Conservation (phyloP, 2,888 invertebrate genomes). For the Calameuta filiformis region DNA sequence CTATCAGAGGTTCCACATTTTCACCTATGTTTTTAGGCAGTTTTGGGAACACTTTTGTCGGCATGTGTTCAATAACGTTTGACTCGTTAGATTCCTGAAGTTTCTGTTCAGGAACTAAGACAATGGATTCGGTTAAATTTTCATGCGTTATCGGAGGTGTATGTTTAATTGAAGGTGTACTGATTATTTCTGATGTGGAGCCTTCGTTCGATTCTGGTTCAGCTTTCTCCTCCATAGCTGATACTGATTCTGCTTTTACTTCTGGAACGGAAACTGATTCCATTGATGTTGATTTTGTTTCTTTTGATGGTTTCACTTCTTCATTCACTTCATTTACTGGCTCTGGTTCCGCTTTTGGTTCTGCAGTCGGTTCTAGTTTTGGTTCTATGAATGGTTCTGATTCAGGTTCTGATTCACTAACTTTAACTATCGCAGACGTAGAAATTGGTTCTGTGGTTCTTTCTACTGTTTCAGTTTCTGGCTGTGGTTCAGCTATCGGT, state of each 20-base stretch:
- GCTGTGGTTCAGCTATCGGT: constrained; percentile 20
- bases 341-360: constrained; percentile 14
- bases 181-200: neutral
- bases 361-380: constrained; percentile 10
- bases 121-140: constrained; percentile 3
- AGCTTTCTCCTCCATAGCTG: constrained; percentile 4
- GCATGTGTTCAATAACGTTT: constrained; percentile 42
- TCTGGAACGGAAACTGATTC: constrained; percentile 29
- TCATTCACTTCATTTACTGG: neutral
- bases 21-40: constrained; percentile 49
- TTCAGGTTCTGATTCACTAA: neutral
- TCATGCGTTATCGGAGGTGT: neutral
- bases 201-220: constrained; percentile 37
- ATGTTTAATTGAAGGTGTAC: neutral
- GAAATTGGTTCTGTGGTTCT: neutral
- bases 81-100: constrained; percentile 36
- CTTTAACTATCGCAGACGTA: too few species aligned
- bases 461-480: constrained; percentile 8
- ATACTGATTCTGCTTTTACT: constrained; percentile 22
- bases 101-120: constrained; percentile 10
- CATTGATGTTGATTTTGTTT: constrained; percentile 22
- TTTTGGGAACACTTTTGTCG: constrained; percentile 41
- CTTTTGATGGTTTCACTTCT: constrained; percentile 11
- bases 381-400: neutral
- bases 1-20: constrained; percentile 46